These are phyloP conservation scores for Eupithecia dodoneata DNA, from an alignment of 2,888 invertebrate genomes.

Conservation along the genomic window DNA sequence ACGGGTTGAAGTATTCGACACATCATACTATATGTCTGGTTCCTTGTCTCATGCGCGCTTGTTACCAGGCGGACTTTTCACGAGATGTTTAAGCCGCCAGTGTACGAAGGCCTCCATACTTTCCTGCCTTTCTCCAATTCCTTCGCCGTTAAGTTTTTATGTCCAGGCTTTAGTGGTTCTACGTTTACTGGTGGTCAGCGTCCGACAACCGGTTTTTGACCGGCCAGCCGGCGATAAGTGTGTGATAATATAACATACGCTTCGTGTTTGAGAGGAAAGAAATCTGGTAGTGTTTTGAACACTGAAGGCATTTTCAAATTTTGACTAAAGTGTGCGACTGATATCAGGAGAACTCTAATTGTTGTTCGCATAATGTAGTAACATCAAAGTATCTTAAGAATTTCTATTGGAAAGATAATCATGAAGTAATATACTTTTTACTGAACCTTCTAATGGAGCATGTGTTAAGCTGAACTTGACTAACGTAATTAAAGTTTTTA, in stretches of 20 bases:
- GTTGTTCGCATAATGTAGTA: background rate
- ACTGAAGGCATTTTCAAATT: constrained; percentile 14
- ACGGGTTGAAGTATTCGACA: constrained; percentile 34
- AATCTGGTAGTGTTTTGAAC: background rate
- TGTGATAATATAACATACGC: constrained; percentile 66
- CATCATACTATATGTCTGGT: constrained; percentile 42
- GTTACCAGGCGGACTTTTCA: constrained; percentile 38
- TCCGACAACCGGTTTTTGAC: constrained; percentile 74
- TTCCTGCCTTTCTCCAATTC: constrained; percentile 15
- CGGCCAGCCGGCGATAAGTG: constrained; percentile 63
- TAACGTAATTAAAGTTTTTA: constrained; percentile 34
- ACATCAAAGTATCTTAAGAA: background rate
- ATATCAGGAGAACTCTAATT: background rate
- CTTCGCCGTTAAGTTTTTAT: constrained; percentile 13
- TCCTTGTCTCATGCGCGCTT: constrained; percentile 39
- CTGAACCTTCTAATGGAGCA: constrained; percentile 22
- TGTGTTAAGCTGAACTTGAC: constrained; percentile 26
- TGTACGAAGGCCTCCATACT: constrained; percentile 27
- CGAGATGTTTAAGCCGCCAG: constrained; percentile 34
- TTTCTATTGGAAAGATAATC: constrained; percentile 12
- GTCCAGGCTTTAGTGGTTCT: constrained; percentile 40
- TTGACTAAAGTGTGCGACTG: background rate
- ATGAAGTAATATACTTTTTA: constrained; percentile 24
- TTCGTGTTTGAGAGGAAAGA: constrained; percentile 42
- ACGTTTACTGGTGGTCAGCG: constrained; percentile 57